These are phyloP conservation scores for Notolabrus celidotus DNA, from an alignment of 2,797 vertebrate genomes.

Conservation along the genomic window DNA sequence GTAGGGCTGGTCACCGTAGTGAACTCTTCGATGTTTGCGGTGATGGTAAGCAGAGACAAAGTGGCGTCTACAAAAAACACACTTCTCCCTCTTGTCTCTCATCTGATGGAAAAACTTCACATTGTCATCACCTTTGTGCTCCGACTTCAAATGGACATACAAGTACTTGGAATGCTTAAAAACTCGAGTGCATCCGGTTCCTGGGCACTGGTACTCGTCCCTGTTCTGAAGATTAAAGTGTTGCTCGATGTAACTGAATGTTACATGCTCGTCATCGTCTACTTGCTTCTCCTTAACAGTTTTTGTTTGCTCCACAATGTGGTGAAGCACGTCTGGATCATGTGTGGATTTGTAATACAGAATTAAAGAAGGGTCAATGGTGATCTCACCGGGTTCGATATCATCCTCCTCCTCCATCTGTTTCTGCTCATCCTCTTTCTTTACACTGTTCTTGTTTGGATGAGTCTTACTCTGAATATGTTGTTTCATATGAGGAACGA, in stretches of 20 bases:
- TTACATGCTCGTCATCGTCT: constrained; percentile 87
- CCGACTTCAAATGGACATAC: constrained; percentile 94
- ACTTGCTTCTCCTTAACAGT: constrained; percentile 69
- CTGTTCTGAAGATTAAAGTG: constrained; percentile 93
- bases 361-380: constrained; percentile 84
- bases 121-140: constrained; percentile 93
- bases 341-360: constrained; percentile 85
- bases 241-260: constrained; percentile 91
- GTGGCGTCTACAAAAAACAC: constrained; percentile 93
- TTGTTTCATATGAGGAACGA: constrained; percentile 92
- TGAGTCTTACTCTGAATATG: constrained; percentile 89
- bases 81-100: constrained; percentile 96
- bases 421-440: constrained; percentile 76
- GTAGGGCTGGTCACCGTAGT: constrained; percentile 91
- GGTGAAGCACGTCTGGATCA: constrained; percentile 82
- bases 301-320: constrained; percentile 82
- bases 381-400: constrained; percentile 84
- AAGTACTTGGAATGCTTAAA: constrained; percentile 99
- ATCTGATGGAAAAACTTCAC: constrained; percentile 95
- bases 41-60: constrained; percentile 94
- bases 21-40: constrained; percentile 90
- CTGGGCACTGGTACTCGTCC: constrained; percentile 95
- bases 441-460: constrained; percentile 79
- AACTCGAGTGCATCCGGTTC: constrained; percentile 89
- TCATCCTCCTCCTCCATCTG: constrained; percentile 77